These are phyloP conservation scores for Fabriciana adippe DNA, from an alignment of 2,888 invertebrate species.

Conservation along the genomic window DNA sequence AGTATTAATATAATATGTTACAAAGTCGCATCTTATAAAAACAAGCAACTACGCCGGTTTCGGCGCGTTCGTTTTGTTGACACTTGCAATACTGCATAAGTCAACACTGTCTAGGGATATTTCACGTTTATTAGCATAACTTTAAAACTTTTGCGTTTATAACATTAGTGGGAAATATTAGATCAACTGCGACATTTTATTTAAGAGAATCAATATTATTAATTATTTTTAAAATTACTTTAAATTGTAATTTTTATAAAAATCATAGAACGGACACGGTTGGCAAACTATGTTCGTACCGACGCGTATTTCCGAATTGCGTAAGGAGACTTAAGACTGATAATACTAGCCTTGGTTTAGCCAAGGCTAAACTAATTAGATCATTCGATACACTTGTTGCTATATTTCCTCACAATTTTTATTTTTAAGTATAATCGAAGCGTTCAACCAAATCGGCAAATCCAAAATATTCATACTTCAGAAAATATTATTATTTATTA, in stretches of 20 bases:
- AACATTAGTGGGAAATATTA: no score
- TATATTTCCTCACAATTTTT: conserved; percentile 22
- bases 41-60: no score
- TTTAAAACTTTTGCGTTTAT: no score
- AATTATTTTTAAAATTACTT: background rate
- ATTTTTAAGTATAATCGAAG: conserved; percentile 6
- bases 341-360: conserved; percentile 59
- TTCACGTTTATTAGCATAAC: no score
- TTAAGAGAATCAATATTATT: background rate
- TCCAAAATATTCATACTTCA: background rate
- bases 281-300: conserved; percentile 32
- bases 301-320: conserved; percentile 70
- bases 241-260: background rate
- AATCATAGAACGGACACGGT: conserved; percentile 32
- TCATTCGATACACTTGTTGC: conserved; percentile 28
- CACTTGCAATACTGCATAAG: no score
- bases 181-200: no score
- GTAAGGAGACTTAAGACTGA: conserved; percentile 57
- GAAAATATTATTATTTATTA: background rate
- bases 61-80: no score
- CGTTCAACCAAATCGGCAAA: background rate
- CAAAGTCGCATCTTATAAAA: no score
- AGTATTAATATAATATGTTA: no score
- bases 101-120: no score
- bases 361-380: conserved; percentile 59